A percentile compares a stretch with the other conserved stretches of the same genome.
These are phyloP conservation scores for Ametastegia equiseti DNA, from an alignment of 2,888 invertebrate genomes.

Conservation along the genomic window DNA sequence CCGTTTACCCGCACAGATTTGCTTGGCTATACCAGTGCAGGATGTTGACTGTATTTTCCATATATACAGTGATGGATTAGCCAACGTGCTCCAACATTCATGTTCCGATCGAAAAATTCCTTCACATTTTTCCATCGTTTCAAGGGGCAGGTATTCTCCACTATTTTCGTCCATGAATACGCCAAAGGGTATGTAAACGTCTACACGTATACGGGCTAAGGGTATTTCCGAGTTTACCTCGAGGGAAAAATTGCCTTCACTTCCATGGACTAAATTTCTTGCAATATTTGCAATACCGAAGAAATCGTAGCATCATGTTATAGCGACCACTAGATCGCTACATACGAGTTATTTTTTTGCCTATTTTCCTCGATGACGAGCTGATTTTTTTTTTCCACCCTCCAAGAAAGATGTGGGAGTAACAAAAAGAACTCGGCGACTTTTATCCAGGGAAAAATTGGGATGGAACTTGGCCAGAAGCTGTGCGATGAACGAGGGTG, in stretches of 20 bases:
- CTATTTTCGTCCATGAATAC: neutral
- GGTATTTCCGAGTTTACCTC: neutral
- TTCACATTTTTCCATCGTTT: neutral
- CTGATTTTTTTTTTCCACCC: neutral
- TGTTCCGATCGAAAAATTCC: neutral
- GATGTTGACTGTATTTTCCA: neutral
- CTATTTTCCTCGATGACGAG: neutral
- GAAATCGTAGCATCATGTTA: neutral
- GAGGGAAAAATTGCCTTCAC: neutral
- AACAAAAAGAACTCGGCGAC: neutral
- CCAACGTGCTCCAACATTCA: neutral
- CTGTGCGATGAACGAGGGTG: neutral
- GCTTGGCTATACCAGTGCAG: neutral
- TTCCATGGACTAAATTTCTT: neutral
- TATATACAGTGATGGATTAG: neutral
- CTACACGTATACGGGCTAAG: neutral
- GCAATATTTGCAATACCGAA: neutral
- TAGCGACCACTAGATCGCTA: neutral
- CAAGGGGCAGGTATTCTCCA: neutral
- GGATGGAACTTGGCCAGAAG: neutral
- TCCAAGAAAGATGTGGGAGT: neutral
- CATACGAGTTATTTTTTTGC: neutral
- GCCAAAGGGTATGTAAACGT: neutral
- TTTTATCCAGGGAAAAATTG: constrained; percentile 4
- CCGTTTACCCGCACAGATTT: constrained; percentile 8